Base-by-base conservation (phyloP, 2,888 invertebrate species). In the Agriopis leucophaearia region DNA sequence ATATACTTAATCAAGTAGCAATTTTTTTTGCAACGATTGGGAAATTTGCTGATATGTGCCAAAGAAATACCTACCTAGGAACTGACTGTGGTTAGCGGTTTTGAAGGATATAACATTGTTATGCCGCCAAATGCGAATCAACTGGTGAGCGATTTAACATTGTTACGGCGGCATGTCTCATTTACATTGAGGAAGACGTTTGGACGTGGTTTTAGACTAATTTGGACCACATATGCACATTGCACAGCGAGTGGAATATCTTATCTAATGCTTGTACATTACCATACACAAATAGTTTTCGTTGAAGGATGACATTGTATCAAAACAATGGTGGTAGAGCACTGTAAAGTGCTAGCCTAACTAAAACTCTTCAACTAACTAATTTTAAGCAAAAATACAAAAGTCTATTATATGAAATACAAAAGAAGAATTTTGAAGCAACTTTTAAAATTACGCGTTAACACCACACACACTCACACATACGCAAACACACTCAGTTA, bases 11-110 rank as follows among this genome's bases (percentile, higher is more conserved):
- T 27, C 5, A 27, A 27, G 27, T 27, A 27, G 4, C 27, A 5
- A 27, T 0, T 27, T 27, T 27, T 27, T 27, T 27, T 5, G 5
- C 3, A 27, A 27, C 27, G 27, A 27, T 27, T 3, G 27, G 27
- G 27, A 27, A 27, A 5, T 27, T 27, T 27, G 27, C 5, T 27
- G 27, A 27, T 27, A 54, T 38, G 15, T 54, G 15, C 15, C 54
- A 38, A 52, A 5, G 27, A 54, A 6, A 55, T 7, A 27, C 27
- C 36, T 13, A 42, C 40, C 42, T 27, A 65, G 72, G 66, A 70
- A 72, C 66, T 59, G 18, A 10, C 16, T 35, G 62, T 27, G 63
- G 50, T 60, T 55, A 71, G 70, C 66, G 73, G 73, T 73, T 2
- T 44, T 15, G 54, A 40, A 50, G 48, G 40, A 51, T 44, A 58